These are phyloP conservation scores for Bhutanitis thaidina DNA, from an alignment of 2,888 invertebrate species.

Conservation along the genomic window DNA sequence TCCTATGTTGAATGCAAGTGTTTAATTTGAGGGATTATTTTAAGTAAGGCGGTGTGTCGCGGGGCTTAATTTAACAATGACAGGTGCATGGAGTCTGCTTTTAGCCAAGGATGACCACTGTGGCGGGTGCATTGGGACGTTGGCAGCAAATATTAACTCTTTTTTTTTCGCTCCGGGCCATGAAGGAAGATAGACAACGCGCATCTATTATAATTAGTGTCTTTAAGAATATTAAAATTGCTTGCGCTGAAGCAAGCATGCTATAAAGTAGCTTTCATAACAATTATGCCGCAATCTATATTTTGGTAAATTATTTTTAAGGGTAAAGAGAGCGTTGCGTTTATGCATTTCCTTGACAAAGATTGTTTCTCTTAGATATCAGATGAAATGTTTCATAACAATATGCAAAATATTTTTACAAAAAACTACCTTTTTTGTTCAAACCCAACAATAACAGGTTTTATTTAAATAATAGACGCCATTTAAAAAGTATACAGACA, in stretches of 20 bases:
- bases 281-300: conserved; percentile 4
- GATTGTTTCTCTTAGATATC: not conserved
- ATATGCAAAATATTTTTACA: not conserved
- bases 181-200: conserved; percentile 38
- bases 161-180: conserved; percentile 51
- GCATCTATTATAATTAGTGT: conserved; percentile 45
- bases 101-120: conserved; percentile 68
- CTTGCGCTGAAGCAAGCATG: not conserved
- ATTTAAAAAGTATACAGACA: conserved; percentile 22
- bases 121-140: conserved; percentile 53
- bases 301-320: conserved; percentile 8
- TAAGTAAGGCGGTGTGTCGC: conserved; percentile 69
- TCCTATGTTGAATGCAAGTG: conserved; percentile 30
- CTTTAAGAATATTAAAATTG: conserved; percentile 19
- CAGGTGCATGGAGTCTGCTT: conserved; percentile 59
- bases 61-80: conserved; percentile 67
- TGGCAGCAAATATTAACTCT: conserved; percentile 50
- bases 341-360: conserved; percentile 9
- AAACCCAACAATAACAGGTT: not conserved
- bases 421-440: conserved; percentile 3
- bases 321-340: conserved; percentile 5
- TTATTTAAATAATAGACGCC: conserved; percentile 22
- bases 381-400: conserved; percentile 1
- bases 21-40: conserved; percentile 59
- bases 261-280: not conserved